phyloP scores from a whole-genome alignment of 2,888 invertebrate genomes.

The Tipula helvola region DNA sequence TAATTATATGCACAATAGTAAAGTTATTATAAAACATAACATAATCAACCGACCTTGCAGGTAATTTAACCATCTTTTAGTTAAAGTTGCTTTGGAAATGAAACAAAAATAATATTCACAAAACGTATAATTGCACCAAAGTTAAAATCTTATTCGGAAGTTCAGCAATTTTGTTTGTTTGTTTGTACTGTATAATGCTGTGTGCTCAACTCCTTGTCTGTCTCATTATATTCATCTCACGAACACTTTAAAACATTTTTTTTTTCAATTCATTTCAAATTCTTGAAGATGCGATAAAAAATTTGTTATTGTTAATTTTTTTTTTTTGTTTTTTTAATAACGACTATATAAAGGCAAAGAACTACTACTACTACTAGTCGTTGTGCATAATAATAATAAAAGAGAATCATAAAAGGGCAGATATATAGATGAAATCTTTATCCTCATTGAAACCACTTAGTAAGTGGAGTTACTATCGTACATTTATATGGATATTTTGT shows the following conservation, averaged over 20 bases:
- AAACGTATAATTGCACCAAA: neutral
- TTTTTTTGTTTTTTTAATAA: too few relatives aligned
- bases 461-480: neutral
- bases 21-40: too few relatives aligned
- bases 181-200: neutral
- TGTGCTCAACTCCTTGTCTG: neutral
- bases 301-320: neutral
- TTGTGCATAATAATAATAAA: neutral
- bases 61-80: too few relatives aligned
- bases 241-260: neutral
- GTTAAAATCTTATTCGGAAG: neutral
- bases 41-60: too few relatives aligned
- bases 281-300: neutral
- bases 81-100: too few relatives aligned
- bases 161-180: neutral
- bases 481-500: neutral
- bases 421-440: neutral
- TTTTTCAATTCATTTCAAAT: neutral
- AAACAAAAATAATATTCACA: neutral
- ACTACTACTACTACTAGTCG: neutral
- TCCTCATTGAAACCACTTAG: neutral
- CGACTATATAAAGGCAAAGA: neutral
- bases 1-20: neutral
- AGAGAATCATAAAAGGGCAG: neutral
- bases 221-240: constrained; percentile 8